phyloP scores from a whole-genome alignment of 1,140 invertebrate genomes.

The Lasioglossum albipes region DNA sequence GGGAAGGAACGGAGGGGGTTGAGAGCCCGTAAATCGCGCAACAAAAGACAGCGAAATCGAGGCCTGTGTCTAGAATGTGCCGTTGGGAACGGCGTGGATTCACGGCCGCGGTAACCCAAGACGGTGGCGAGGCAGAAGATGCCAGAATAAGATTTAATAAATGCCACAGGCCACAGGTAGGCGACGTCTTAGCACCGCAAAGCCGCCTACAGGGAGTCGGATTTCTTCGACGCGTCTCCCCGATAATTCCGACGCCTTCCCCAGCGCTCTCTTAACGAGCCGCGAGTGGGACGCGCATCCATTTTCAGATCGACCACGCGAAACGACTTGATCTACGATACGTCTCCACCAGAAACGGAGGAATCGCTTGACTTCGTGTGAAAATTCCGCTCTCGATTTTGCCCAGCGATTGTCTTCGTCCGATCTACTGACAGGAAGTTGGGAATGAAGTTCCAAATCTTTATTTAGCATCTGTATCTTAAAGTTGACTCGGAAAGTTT shows the following conservation, averaged over 20 bases:
- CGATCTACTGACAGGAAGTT: too few species aligned
- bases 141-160: constrained; percentile 72
- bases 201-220: constrained; percentile 65
- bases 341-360: neutral
- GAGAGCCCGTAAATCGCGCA: constrained; percentile 45
- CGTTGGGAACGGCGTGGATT: constrained; percentile 28
- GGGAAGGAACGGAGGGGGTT: neutral
- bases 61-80: constrained; percentile 32
- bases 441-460: too few species aligned
- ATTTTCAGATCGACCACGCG: constrained; percentile 30
- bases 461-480: too few species aligned
- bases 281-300: constrained; percentile 44
- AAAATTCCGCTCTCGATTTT: neutral
- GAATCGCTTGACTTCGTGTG: neutral
- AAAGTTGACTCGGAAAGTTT: too few species aligned
- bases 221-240: constrained; percentile 56
- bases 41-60: constrained; percentile 43
- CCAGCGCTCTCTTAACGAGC: constrained; percentile 49
- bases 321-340: neutral
- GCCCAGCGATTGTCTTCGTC: too few species aligned
- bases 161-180: constrained; percentile 58
- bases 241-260: constrained; percentile 47
- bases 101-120: constrained; percentile 59
- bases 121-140: constrained; percentile 56
- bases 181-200: constrained; percentile 68